Percentiles rank a stretch among this genome's conserved stretches.
Evolutionary conservation across 1,140 invertebrate species (phyloP).

Genomic region (Temnothorax curvispinosus): DNA sequence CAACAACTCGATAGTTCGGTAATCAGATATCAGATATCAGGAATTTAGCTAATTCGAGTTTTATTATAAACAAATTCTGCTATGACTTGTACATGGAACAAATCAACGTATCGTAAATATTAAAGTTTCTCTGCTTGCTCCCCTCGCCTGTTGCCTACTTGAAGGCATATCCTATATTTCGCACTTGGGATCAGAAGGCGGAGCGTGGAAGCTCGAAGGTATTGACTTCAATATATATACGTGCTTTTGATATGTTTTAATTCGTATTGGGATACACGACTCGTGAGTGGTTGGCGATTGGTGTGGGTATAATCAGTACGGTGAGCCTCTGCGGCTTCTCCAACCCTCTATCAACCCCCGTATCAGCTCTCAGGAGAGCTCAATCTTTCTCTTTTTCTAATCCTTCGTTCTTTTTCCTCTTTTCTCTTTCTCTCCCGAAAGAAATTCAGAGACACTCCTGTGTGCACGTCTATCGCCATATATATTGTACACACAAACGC

Average conservation of each 20-base stretch:
- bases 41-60: not conserved
- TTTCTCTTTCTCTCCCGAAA: constrained; percentile 54
- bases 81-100: not conserved
- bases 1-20: not conserved
- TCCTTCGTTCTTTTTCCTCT: constrained; percentile 23
- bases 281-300: constrained; percentile 37
- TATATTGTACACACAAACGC: not conserved
- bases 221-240: constrained; percentile 53
- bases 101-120: constrained; percentile 39
- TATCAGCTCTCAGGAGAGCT: constrained; percentile 48
- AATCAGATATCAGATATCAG: not conserved
- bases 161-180: not conserved
- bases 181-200: constrained; percentile 39
- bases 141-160: constrained; percentile 27
- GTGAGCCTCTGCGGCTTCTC: constrained; percentile 52
- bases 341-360: constrained; percentile 38
- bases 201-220: constrained; percentile 53
- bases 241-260: constrained; percentile 77
- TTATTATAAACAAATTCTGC: not conserved
- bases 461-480: not conserved
- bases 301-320: constrained; percentile 75
- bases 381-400: constrained; percentile 55
- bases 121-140: constrained; percentile 12
- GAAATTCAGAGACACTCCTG: constrained; percentile 48
- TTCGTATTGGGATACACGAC: constrained; percentile 75